Percentiles rank a stretch among this genome's conserved stretches.
Evolutionary conservation across 2,113 vertebrate genomes (phyloP).

Genomic region (Struthio camelus): DNA sequence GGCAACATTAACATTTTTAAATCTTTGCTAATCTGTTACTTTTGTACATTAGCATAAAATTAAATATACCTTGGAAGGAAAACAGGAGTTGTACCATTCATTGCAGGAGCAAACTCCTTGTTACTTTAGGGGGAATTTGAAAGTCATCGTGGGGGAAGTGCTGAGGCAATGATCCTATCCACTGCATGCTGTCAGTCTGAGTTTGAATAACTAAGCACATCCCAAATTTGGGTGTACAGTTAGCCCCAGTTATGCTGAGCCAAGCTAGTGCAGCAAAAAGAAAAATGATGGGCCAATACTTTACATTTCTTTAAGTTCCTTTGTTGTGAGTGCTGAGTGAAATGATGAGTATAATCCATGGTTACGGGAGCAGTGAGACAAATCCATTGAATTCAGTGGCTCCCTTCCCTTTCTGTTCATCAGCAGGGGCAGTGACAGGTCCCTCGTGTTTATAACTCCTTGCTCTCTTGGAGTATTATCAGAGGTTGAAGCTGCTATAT

Average conservation of each 20-base stretch:
- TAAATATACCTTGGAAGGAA: not conserved
- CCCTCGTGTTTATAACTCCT: not conserved
- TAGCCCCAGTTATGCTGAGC: not conserved
- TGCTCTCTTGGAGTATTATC: not conserved
- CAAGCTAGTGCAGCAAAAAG: not conserved
- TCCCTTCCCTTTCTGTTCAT: not conserved
- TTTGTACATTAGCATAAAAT: slow-evolving; percentile 3
- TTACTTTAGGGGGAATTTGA: not conserved
- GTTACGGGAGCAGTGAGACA: not conserved
- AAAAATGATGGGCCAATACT: not conserved
- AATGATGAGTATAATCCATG: not conserved
- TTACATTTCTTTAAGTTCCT: not conserved
- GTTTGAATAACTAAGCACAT: not conserved
- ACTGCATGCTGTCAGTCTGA: not conserved
- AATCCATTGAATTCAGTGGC: not conserved
- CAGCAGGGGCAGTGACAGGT: not conserved
- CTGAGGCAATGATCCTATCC: not conserved
- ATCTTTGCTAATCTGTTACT: not conserved
- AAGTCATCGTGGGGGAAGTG: not conserved
- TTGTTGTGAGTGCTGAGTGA: not conserved
- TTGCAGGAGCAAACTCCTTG: not conserved
- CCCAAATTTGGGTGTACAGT: not conserved
- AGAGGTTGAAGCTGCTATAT: not conserved
- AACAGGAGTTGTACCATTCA: not conserved
- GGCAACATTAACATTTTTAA: not conserved